Base-by-base conservation (phyloP, 2,113 vertebrate genomes). In the Orientallactaga bullata region DNA sequence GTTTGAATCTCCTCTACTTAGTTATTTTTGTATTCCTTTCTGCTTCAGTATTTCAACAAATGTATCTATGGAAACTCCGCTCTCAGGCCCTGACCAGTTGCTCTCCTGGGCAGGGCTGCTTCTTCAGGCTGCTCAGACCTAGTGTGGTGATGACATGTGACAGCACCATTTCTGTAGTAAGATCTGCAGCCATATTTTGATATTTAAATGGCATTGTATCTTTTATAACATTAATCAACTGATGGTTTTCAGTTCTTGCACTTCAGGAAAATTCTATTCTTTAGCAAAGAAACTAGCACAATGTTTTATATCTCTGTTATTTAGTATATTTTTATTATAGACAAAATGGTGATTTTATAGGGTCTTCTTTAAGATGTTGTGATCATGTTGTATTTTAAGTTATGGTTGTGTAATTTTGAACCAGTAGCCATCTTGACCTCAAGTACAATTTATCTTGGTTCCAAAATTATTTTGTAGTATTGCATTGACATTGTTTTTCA, bases 351-450 rank as follows among this genome's bases (percentile, higher is more conserved):
- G 28, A 90, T 77, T 89, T 82, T 23, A 66, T 91, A 18, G n/a
- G 9, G 69, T 86, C 28, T 69, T 85, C 35, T 69, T 74, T 17
- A 11, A 74, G 51, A 65, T 71, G 21, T 10, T 63, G 1, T 79
- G 58, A 68, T 32, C 7, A 37, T 78, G 28, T n/a, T 51, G 8
- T 39, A 47, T 73, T 88, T 73, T 5, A 20, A 24, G 37, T 69
- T 85, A n/a, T 65, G 12, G 24, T 65, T 72, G 12, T 71, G 39
- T 93, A 37, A 88, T 94, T 96, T 92, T 60, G 0, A 55, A 20
- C 79, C n/a, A 84, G 16, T 7, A 80, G 16, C 16, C 79, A 86
- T 85, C 9, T 85, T 7, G 78, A 21, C 85, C 12, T 81, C 30
- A 74, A 78, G 2, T 94, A 71, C 3, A 74, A 18, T 61, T 88